Evolutionary conservation across 2,888 invertebrate genomes (phyloP), one percentile per base, ranked within the genome.

Genomic region (Chrysina gloriosa): DNA sequence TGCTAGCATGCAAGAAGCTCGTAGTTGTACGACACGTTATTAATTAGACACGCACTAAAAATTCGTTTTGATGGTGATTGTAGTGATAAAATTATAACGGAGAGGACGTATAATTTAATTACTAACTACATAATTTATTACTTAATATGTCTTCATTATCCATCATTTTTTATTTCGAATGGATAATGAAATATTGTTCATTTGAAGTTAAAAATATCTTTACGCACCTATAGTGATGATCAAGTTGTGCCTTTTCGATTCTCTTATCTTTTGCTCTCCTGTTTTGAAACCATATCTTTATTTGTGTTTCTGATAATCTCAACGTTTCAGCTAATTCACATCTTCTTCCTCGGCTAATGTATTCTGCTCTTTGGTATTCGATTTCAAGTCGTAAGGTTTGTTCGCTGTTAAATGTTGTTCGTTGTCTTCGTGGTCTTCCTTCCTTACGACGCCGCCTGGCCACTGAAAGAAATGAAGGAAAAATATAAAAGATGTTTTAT

Each of bases 251-350:
- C 79, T 97, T 97, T 81, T 97, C 97, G 73, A 97, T 95, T 71
- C 97, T 86, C 84, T 97, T 97, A 82, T 97, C 97, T 84, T 97
- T 97, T 21, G 97, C 97, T 74, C 97, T 87, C 71, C 97, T 87
- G 83, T 97, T 97, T 84, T 97, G 97, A 83, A 97, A 97, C 93
- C 93, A 94, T 69, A 94, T 94, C 83, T 94, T 94, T 74, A 94
- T 93, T 84, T 94, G 88, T 0, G 93, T 94, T 81, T 94, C 94
- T 0, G 92, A 90, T 19, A 90, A 84, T 52, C 84, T 82, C 45
- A 94, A 82, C 2, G 88, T 83, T 78, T 90, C 90, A 0, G 94
- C 94, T 70, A 94, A 82, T 80, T 94, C 93, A 78, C 91, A 93
- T 71, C 94, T 84, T 77, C 95, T 85, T 29, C 94, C 92, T 69